phyloP scores from a whole-genome alignment of 2,113 vertebrate species.

The Oreotrochilus melanogaster region DNA sequence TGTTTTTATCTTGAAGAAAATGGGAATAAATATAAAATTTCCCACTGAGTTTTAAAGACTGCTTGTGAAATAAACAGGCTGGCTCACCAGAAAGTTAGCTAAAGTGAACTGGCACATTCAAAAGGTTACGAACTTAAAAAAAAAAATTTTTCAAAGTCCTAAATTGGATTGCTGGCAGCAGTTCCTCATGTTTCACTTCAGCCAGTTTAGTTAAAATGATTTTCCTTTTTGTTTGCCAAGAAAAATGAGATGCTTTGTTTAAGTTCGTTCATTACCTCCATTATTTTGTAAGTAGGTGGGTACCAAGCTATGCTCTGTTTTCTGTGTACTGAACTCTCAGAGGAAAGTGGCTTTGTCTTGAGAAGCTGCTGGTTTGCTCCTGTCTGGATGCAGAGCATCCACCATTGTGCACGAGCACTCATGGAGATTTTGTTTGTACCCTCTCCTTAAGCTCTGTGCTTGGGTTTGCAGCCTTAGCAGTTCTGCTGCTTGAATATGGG shows the following conservation, averaged over 20 bases:
- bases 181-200: neutral
- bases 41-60: neutral
- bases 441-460: neutral
- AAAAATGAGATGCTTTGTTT: constrained; percentile 10
- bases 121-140: neutral
- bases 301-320: neutral
- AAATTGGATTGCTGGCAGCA: constrained; percentile 48
- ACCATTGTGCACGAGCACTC: neutral
- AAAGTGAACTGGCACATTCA: neutral
- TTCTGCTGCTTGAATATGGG: neutral
- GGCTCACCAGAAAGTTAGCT: neutral
- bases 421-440: neutral
- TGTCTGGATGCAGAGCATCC: neutral
- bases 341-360: neutral
- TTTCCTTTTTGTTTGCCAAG: constrained; percentile 43
- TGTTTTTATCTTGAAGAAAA: neutral
- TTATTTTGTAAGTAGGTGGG: neutral
- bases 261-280: neutral
- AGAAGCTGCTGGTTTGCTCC: neutral
- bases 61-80: neutral
- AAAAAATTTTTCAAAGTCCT: neutral
- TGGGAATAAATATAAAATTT: neutral
- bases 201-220: neutral
- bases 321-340: neutral
- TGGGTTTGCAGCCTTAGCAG: neutral